Percentiles rank a stretch among this genome's conserved stretches.
phyloP scores from a whole-genome alignment of 2,797 vertebrate species.

The Denticeps clupeoides region DNA sequence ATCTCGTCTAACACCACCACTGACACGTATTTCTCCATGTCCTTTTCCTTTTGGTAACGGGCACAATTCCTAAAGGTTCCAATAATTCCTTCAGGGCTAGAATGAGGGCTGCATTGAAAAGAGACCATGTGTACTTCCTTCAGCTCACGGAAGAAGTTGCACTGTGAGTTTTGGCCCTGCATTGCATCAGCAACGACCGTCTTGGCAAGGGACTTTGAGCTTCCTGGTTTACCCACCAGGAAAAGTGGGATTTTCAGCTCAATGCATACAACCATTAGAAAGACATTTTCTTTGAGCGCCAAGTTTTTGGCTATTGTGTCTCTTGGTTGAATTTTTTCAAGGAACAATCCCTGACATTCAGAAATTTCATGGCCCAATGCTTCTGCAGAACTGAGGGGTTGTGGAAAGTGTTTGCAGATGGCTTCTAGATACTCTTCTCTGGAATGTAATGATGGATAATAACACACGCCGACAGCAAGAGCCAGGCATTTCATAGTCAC shows the following conservation, averaged over 20 bases:
- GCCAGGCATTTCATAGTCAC: conserved; percentile 51
- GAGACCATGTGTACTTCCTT: conserved; percentile 69
- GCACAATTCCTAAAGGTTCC: conserved; percentile 63
- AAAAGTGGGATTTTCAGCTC: conserved; percentile 68
- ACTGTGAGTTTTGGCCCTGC: conserved; percentile 56
- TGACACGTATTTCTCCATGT: conserved; percentile 59
- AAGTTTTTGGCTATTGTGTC: conserved; percentile 58
- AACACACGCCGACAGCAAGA: conserved; percentile 61
- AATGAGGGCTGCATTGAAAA: conserved; percentile 72
- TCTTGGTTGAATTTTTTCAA: conserved; percentile 48
- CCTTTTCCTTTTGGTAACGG: conserved; percentile 65
- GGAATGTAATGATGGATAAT: conserved; percentile 58
- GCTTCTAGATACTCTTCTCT: conserved; percentile 47
- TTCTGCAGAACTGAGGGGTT: conserved; percentile 11
- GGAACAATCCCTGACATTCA: conserved; percentile 53
- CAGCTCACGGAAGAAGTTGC: conserved; percentile 47
- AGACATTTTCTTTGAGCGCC: conserved; percentile 68
- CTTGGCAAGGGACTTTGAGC: conserved; percentile 70
- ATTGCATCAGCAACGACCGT: conserved; percentile 64
- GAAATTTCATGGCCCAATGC: conserved; percentile 45
- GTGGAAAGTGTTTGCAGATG: conserved; percentile 45
- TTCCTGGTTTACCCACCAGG: conserved; percentile 67
- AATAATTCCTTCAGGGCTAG: conserved; percentile 69
- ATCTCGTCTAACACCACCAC: conserved; percentile 72
- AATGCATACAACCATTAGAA: conserved; percentile 69